Evolutionary conservation across 2,797 vertebrate species (phyloP), one percentile per base, ranked within the genome.

Genomic region (Sebastes kiyomatsui): DNA sequence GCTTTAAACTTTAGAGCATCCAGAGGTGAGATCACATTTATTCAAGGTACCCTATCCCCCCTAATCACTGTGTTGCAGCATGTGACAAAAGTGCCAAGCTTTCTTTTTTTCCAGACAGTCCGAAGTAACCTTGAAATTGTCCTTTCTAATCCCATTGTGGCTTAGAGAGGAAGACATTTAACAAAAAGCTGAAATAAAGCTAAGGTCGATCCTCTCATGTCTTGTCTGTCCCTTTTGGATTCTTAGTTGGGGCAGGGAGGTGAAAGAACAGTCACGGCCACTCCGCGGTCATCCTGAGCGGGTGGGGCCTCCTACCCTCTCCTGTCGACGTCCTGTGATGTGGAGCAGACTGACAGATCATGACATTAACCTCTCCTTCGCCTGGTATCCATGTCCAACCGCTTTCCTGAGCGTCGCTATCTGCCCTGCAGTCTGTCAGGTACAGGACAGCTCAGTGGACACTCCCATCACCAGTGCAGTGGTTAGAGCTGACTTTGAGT

Each of bases 101-200:
- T 61, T 73, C 54, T 64, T 42, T 72, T 42, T 62, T 35, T 38
- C 6, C 2, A 6, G 7, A 52, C 35, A 79, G 62, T 18, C 59
- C 68, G 68, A 32, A 22, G 32, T 59, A 85, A 90, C 90, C 87
- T 91, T 87, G 80, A 75, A 81, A 61, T 28, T 61, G 83, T 89
- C 84, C 59, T 77, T 65, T 82, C 28, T 83, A 86, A 91, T 89
- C 85, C 87, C 67, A 65, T 67, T 73, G 79, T 59, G 69, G 75
- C 69, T 90, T 49, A 65, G 79, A 65, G 79, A 81, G 71, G 69
- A 77, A 74, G 74, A 82, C 59, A 78, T 73, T 82, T 72, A 42
- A 66, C 56, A 81, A 77, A 79, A 81, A 66, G 52, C 35, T 33
- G 64, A 80, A 75, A 79, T 67, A 72, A 74, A 72, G 55, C 49